Percentiles rank a stretch among this genome's conserved stretches.
Evolutionary conservation across 2,888 invertebrate genomes (phyloP).

Genomic region (Hydroisotoma schaefferi): DNA sequence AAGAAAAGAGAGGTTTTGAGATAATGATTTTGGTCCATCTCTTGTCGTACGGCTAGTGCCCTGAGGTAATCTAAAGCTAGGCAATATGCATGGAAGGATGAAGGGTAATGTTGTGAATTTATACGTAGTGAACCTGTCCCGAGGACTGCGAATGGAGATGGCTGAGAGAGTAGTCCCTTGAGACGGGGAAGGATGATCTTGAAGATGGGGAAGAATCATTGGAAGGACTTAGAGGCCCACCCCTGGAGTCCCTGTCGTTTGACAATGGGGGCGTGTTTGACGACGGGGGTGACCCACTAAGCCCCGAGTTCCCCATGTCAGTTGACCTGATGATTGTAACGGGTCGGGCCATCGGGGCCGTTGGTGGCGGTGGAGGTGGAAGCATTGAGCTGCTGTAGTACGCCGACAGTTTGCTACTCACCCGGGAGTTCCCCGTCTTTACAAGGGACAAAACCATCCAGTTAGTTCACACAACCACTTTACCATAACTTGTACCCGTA

Average conservation of each 20-base stretch:
- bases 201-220: conserved; percentile 46
- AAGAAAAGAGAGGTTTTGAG: too few relatives aligned
- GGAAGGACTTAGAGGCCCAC: conserved; percentile 47
- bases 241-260: conserved; percentile 50
- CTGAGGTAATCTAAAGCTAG: too few relatives aligned
- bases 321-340: conserved; percentile 93
- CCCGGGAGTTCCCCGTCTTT: conserved; percentile 45
- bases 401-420: conserved; percentile 61
- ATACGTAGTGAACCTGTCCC: conserved; percentile 62
- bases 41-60: too few relatives aligned
- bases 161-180: conserved; percentile 78
- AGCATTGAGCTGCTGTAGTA: conserved; percentile 90
- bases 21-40: too few relatives aligned
- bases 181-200: conserved; percentile 52
- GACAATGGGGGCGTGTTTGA: conserved; percentile 59
- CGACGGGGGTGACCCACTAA: conserved; percentile 57
- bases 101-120: conserved; percentile 19
- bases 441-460: conserved; percentile 7
- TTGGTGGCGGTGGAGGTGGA: conserved; percentile 87
- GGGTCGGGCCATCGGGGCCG: conserved; percentile 91
- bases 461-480: too few relatives aligned
- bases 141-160: conserved; percentile 85
- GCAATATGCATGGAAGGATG: not conserved
- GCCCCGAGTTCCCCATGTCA: conserved; percentile 51
- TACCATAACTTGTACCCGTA: too few relatives aligned